phyloP scores from a whole-genome alignment of 2,797 vertebrate genomes.

The Anas flavirostris region DNA sequence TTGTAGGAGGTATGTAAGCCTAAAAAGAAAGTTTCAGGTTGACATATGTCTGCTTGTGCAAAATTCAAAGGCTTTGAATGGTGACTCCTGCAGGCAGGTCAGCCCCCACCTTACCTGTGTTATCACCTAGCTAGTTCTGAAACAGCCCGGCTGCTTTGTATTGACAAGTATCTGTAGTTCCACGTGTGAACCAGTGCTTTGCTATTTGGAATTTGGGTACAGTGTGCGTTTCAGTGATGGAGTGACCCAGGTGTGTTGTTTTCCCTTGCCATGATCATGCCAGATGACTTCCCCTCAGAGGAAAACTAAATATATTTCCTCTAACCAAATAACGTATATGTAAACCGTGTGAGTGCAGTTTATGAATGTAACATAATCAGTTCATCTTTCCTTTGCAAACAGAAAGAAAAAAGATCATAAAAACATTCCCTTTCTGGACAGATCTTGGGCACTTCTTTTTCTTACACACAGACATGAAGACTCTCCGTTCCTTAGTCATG shows the following conservation, averaged over 20 bases:
- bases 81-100: not conserved
- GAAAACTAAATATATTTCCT: not conserved
- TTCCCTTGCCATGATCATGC: not conserved
- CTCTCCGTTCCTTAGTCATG: not conserved
- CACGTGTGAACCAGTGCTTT: accelerated
- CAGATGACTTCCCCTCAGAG: not conserved
- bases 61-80: not conserved
- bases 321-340: not conserved
- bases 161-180: not conserved
- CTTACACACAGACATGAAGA: not conserved
- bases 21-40: slow-evolving; percentile 43
- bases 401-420: not conserved
- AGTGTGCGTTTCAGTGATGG: not conserved
- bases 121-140: not conserved
- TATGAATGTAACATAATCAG: not conserved
- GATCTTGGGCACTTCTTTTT: not conserved
- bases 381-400: not conserved
- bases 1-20: not conserved
- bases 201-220: not conserved
- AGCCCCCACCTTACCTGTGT: accelerated
- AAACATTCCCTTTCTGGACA: not conserved
- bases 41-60: slow-evolving; percentile 15
- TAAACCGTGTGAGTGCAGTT: not conserved
- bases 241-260: not conserved
- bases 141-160: not conserved